phyloP scores from a whole-genome alignment of 2,888 invertebrate genomes.

The Lasius platythorax region DNA sequence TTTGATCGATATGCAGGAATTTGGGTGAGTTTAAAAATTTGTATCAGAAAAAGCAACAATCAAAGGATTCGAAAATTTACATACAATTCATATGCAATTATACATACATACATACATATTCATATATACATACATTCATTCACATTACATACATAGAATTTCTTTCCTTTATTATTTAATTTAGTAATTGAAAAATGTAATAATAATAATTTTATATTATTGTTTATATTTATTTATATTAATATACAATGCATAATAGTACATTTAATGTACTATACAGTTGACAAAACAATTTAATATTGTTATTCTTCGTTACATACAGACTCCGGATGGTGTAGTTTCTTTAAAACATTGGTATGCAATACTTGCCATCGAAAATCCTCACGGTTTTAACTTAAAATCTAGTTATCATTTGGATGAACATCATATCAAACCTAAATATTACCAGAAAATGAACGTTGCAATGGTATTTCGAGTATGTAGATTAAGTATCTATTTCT shows the following conservation, averaged over 20 bases:
- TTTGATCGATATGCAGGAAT: constrained; percentile 17
- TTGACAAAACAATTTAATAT: neutral
- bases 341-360: constrained; percentile 6
- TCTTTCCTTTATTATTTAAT: neutral
- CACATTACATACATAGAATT: neutral
- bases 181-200: neutral
- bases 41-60: neutral
- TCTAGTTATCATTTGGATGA: neutral
- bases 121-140: too few species aligned
- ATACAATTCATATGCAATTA: too few species aligned
- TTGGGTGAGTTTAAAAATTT: neutral
- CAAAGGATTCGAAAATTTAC: neutral
- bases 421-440: neutral
- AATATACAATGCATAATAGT: too few species aligned
- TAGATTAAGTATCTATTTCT: neutral
- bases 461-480: constrained; percentile 16
- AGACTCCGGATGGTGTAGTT: neutral
- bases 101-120: too few species aligned
- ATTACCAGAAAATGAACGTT: constrained; percentile 14
- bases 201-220: neutral
- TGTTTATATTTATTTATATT: too few species aligned
- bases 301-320: neutral
- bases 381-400: neutral
- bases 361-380: neutral
- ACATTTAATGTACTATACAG: too few species aligned